A percentile compares a stretch with the other conserved stretches of the same genome.
These are phyloP conservation scores for Peromyscus californicus DNA, from an alignment of 2,113 vertebrate species.

Conservation along the genomic window DNA sequence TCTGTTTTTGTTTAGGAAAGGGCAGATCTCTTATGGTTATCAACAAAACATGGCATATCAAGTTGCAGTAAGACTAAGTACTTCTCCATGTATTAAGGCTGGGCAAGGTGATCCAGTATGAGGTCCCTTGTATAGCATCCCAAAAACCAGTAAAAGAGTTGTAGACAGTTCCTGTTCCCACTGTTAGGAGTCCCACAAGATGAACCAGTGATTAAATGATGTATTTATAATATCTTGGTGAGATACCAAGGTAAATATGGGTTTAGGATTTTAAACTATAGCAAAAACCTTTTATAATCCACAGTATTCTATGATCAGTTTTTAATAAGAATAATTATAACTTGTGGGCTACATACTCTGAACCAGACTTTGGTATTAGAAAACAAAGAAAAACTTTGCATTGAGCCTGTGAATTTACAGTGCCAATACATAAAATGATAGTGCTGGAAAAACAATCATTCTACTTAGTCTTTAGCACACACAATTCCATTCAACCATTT, in stretches of 20 bases:
- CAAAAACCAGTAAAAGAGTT: too few species aligned
- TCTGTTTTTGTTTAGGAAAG: too few species aligned
- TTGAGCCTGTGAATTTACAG: background rate
- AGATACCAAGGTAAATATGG: background rate
- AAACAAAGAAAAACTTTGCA: background rate
- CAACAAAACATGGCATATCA: too few species aligned
- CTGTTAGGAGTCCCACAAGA: too few species aligned
- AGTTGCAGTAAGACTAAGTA: too few species aligned
- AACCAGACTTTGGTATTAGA: background rate
- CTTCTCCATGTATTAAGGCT: too few species aligned
- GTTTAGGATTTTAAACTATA: background rate
- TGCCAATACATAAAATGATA: background rate
- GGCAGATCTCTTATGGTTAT: too few species aligned
- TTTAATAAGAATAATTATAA: constrained; percentile 11
- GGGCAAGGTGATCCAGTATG: too few species aligned
- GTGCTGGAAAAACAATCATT: background rate
- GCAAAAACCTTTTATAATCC: background rate
- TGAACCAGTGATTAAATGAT: background rate
- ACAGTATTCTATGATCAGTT: background rate
- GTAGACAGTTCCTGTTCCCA: too few species aligned
- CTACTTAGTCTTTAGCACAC: background rate
- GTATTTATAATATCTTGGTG: background rate
- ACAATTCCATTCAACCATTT: background rate
- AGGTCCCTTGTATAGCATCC: too few species aligned
- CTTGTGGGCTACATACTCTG: background rate